A percentile compares a stretch with the other conserved stretches of the same genome.
phyloP scores from a whole-genome alignment of 2,113 vertebrate species.

The Lophochroa leadbeateri region DNA sequence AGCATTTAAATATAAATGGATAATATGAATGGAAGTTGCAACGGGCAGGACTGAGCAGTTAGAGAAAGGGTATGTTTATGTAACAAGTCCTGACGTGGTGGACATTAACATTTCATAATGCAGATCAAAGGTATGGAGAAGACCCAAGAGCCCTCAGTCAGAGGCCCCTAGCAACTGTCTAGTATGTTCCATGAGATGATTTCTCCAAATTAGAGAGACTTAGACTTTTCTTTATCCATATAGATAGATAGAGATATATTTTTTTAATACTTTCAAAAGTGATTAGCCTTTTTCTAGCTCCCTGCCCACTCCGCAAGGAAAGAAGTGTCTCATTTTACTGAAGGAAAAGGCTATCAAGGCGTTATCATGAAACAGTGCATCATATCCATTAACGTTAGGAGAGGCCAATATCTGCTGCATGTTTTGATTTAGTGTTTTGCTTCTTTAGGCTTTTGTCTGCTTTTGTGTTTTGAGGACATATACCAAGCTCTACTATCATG shows the following conservation, averaged over 20 bases:
- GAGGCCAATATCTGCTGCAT: neutral
- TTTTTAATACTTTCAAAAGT: neutral
- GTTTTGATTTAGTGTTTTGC: slow-evolving; percentile 29
- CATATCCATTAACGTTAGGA: neutral
- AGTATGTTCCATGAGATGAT: slow-evolving; percentile 50
- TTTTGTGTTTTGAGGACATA: neutral
- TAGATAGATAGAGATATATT: neutral
- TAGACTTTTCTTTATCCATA: slow-evolving; percentile 35
- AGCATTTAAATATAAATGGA: slow-evolving; percentile 61
- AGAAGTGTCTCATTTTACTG: neutral
- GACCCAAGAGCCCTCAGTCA: slow-evolving; percentile 70
- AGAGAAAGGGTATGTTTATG: slow-evolving; percentile 67
- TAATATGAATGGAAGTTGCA: slow-evolving; percentile 55
- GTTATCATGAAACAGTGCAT: neutral
- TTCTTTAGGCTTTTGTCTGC: slow-evolving; percentile 33
- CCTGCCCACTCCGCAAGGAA: neutral
- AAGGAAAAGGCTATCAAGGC: neutral
- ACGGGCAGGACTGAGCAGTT: slow-evolving; percentile 31
- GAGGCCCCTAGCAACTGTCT: slow-evolving; percentile 63
- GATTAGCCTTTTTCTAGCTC: neutral
- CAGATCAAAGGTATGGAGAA: slow-evolving; percentile 75
- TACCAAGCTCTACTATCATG: neutral
- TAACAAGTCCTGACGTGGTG: slow-evolving; percentile 58
- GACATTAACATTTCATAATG: slow-evolving; percentile 79
- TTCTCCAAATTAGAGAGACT: slow-evolving; percentile 71